Percentiles rank a stretch among this genome's conserved stretches.
These are phyloP conservation scores for Nemopilema nomurai DNA, from an alignment of 30 jellyfish, hydroid and myxozoan genomes.

Conservation along the genomic window DNA sequence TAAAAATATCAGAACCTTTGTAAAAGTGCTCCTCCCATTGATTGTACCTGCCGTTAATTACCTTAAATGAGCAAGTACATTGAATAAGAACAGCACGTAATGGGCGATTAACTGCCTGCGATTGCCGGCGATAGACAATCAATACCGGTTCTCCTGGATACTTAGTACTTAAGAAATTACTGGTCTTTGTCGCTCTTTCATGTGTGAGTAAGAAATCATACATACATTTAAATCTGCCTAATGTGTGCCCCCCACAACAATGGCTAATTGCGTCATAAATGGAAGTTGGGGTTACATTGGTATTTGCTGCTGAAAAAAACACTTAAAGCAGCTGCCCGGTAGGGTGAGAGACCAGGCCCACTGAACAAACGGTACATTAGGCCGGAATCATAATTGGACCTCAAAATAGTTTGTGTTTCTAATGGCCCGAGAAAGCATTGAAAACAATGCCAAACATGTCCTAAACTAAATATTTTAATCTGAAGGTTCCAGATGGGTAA, in stretches of 20 bases:
- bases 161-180: neutral
- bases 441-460: too few relatives aligned
- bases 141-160: constrained; percentile 19
- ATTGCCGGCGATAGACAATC: constrained; percentile 6
- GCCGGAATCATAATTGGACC: too few relatives aligned
- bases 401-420: too few relatives aligned
- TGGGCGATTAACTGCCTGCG: neutral
- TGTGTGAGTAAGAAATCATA: neutral
- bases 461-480: too few relatives aligned
- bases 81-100: neutral
- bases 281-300: neutral
- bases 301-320: too few relatives aligned
- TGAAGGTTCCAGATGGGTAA: too few relatives aligned
- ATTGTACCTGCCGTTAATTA: neutral
- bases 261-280: neutral
- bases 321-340: too few relatives aligned
- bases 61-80: neutral
- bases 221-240: neutral
- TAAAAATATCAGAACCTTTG: neutral
- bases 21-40: constrained; percentile 13
- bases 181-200: neutral
- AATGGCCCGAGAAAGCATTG: too few relatives aligned
- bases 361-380: too few relatives aligned
- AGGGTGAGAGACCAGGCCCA: too few relatives aligned
- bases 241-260: neutral